phyloP scores from a whole-genome alignment of 2,797 vertebrate genomes.

The Bradypus variegatus region DNA sequence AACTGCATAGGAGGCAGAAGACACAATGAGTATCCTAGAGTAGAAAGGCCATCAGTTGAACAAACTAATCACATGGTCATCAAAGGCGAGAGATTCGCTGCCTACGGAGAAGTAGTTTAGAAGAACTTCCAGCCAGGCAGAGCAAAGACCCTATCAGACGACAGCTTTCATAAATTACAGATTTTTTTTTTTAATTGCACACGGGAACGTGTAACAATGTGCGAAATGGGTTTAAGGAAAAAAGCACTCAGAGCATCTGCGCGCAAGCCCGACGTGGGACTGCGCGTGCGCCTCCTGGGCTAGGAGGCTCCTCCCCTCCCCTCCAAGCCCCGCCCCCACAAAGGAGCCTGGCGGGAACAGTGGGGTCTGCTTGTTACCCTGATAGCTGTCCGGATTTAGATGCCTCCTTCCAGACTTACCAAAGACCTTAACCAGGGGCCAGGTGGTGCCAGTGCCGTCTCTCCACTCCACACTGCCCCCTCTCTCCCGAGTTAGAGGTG shows the following conservation, averaged over 20 bases:
- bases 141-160: constrained; percentile 45
- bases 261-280: rapidly evolving
- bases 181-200: constrained; percentile 48
- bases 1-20: constrained; percentile 76
- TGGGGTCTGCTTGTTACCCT: rapidly evolving
- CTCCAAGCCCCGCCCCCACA: rapidly evolving
- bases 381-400: neutral
- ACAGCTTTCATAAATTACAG: constrained; percentile 65
- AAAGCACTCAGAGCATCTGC: neutral
- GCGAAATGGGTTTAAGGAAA: constrained; percentile 14
- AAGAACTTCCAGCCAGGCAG: constrained; percentile 72
- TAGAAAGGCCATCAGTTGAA: constrained; percentile 82
- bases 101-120: constrained; percentile 79
- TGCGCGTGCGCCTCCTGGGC: rapidly evolving
- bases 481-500: neutral
- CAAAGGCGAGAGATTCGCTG: constrained; percentile 77
- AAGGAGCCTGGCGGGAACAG: too few relatives aligned
- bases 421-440: neutral
- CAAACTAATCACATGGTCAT: constrained; percentile 84
- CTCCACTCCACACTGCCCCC: too few relatives aligned
- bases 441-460: neutral
- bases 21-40: constrained; percentile 75
- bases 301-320: rapidly evolving
- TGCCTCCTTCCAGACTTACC: neutral
- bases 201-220: neutral